These are phyloP conservation scores for Anguilla marmorata DNA, from an alignment of 2,797 vertebrate genomes.

Conservation along the genomic window DNA sequence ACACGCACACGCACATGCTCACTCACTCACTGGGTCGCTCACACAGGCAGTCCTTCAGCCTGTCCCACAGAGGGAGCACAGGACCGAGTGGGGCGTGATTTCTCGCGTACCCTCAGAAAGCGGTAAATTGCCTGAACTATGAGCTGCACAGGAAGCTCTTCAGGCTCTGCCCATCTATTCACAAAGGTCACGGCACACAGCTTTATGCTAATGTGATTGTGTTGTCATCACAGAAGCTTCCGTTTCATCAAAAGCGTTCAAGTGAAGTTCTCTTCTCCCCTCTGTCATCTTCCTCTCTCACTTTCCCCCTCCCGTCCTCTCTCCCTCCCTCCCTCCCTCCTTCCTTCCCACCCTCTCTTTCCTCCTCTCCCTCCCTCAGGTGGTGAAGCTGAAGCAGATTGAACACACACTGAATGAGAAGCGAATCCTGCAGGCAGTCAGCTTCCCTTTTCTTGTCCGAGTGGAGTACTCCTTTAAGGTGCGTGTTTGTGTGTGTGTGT, in stretches of 20 bases:
- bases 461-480: slow-evolving; percentile 92
- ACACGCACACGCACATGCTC: background rate
- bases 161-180: background rate
- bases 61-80: background rate
- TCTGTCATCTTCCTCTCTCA: background rate
- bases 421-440: slow-evolving; percentile 88
- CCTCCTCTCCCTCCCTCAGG: slow-evolving; percentile 58
- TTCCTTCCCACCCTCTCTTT: background rate
- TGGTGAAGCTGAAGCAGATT: slow-evolving; percentile 93
- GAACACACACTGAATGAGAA: slow-evolving; percentile 94
- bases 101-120: background rate
- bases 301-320: slow-evolving; percentile 7
- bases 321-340: slow-evolving; percentile 2
- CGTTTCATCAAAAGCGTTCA: background rate
- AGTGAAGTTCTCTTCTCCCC: background rate
- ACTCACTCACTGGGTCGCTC: background rate
- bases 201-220: background rate
- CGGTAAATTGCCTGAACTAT: background rate
- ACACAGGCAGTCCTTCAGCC: background rate
- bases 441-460: slow-evolving; percentile 87
- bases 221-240: background rate
- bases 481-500: background rate
- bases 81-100: background rate
- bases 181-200: background rate
- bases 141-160: background rate